A percentile compares a stretch with the other conserved stretches of the same genome.
phyloP scores from a whole-genome alignment of 37 sponge, comb jelly and placozoan species.

The Sycon ciliatum region DNA sequence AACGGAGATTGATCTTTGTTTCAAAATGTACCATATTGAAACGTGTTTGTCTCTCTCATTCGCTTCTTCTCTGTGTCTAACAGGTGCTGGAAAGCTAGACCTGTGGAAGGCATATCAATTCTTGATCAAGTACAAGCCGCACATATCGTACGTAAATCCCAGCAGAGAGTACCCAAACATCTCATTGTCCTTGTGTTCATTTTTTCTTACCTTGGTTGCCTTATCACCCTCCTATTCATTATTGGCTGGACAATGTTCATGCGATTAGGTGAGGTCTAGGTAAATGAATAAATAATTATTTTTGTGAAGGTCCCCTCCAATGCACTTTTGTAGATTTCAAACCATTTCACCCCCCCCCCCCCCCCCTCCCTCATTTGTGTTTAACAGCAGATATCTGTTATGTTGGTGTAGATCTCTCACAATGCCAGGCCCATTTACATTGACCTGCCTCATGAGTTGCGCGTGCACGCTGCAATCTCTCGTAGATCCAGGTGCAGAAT shows the following conservation, averaged over 20 bases:
- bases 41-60: no score
- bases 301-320: not conserved
- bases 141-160: conserved; percentile 52
- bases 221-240: no score
- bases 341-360: not conserved
- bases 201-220: not conserved
- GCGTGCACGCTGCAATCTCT: no score
- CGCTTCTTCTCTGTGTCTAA: no score
- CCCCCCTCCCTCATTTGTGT: no score
- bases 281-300: not conserved
- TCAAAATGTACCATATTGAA: no score
- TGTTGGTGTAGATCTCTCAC: no score
- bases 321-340: not conserved
- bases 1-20: no score
- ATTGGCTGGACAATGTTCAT: not conserved
- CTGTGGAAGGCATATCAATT: conserved; percentile 75
- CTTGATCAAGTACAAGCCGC: conserved; percentile 66
- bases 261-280: not conserved
- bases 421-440: no score
- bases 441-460: no score
- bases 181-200: not conserved
- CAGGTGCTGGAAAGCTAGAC: conserved; percentile 83
- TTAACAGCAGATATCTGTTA: no score
- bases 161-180: not conserved
- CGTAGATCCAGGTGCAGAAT: no score